Conservation (phyloP, 1,140 invertebrate genomes). For the Rhopalosiphum maidis region DNA sequence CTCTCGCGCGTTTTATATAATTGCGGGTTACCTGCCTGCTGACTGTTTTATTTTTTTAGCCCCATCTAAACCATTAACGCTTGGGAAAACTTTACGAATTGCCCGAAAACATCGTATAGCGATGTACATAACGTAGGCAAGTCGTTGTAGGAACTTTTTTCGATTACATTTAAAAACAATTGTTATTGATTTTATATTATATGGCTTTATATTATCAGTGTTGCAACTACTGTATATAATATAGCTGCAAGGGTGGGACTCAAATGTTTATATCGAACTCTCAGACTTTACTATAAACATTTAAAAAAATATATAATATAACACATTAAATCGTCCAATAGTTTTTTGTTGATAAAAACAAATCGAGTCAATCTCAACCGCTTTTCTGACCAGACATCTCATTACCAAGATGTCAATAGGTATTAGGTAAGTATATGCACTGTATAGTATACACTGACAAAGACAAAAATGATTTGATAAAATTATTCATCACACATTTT, state of each 20-base stretch:
- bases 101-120: not conserved
- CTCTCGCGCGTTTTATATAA: not conserved
- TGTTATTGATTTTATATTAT: slow-evolving; percentile 9
- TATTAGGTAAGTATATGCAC: too few species aligned
- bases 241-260: not conserved
- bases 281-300: not conserved
- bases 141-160: not conserved
- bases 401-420: not conserved
- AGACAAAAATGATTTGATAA: not conserved
- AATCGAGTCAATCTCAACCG: too few species aligned
- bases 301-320: not conserved
- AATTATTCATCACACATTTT: not conserved
- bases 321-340: not conserved
- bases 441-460: not conserved
- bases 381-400: not conserved
- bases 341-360: not conserved
- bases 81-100: not conserved
- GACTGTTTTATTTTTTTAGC: not conserved
- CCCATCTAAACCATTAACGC: not conserved
- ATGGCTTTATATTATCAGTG: not conserved
- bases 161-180: not conserved
- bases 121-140: not conserved
- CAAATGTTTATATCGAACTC: not conserved
- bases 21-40: not conserved
- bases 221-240: not conserved